Evolutionary conservation across 2,797 vertebrate genomes (phyloP).

Genomic region (Hydrophis major): DNA sequence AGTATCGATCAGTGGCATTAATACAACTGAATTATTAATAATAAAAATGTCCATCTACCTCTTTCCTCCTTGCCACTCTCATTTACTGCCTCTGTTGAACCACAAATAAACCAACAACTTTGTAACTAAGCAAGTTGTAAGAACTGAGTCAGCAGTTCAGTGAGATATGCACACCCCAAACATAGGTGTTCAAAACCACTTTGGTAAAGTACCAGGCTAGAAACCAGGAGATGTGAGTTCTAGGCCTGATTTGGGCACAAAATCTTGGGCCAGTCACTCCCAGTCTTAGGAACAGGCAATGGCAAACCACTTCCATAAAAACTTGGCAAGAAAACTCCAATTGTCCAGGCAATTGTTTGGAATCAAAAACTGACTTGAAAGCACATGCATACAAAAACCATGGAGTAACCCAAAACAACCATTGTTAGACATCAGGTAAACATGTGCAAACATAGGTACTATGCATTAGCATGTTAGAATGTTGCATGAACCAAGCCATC

Average conservation of each 20-base stretch:
- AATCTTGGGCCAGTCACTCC: neutral
- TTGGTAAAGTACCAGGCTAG: neutral
- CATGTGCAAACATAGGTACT: neutral
- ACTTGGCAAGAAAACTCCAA: neutral
- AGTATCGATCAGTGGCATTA: neutral
- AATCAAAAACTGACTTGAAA: neutral
- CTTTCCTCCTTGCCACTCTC: neutral
- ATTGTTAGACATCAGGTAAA: neutral
- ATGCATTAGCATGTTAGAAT: neutral
- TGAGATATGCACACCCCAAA: neutral
- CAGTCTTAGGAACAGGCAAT: neutral
- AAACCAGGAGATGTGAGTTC: neutral
- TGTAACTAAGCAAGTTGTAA: neutral
- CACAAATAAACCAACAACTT: neutral
- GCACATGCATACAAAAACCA: neutral
- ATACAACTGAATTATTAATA: neutral
- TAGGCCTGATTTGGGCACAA: neutral
- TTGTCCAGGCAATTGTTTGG: neutral
- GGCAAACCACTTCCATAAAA: neutral
- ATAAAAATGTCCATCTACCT: neutral
- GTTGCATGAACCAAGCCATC: neutral
- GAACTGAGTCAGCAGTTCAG: neutral
- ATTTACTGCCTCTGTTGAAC: neutral
- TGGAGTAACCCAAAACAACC: neutral
- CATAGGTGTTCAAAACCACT: neutral